A percentile compares a stretch with the other conserved stretches of the same genome.
phyloP scores from a whole-genome alignment of 2,113 vertebrate genomes.

The Progne subis region DNA sequence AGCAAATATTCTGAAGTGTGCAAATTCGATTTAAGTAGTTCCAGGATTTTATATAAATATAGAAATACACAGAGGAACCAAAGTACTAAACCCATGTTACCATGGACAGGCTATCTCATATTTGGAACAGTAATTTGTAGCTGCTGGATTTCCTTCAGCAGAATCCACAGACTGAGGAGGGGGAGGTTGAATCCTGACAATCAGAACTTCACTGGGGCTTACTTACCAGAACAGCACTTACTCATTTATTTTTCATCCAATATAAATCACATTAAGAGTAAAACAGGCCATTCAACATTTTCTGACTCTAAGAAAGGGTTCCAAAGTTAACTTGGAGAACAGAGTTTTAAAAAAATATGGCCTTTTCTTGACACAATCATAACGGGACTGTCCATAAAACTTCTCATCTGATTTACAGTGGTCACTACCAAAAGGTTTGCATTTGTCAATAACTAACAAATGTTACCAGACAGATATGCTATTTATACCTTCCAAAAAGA shows the following conservation, averaged over 20 bases:
- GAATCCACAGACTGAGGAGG: neutral
- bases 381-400: neutral
- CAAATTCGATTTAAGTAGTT: neutral
- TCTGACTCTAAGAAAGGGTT: conserved; percentile 1
- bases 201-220: conserved; percentile 37
- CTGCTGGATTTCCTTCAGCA: neutral
- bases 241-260: neutral
- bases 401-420: neutral
- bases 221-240: neutral
- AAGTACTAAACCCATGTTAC: neutral
- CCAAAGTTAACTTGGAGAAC: neutral
- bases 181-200: conserved; percentile 40
- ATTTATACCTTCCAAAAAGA: conserved; percentile 5
- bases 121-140: neutral
- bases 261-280: neutral
- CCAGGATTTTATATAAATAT: neutral
- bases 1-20: neutral
- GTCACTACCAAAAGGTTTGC: neutral
- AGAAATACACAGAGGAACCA: neutral
- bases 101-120: neutral
- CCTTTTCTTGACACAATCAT: neutral
- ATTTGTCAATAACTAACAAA: conserved; percentile 11
- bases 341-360: neutral
- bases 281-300: conserved; percentile 46
- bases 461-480: neutral